phyloP scores from a whole-genome alignment of 2,113 vertebrate genomes.

The Candoia aspera region DNA sequence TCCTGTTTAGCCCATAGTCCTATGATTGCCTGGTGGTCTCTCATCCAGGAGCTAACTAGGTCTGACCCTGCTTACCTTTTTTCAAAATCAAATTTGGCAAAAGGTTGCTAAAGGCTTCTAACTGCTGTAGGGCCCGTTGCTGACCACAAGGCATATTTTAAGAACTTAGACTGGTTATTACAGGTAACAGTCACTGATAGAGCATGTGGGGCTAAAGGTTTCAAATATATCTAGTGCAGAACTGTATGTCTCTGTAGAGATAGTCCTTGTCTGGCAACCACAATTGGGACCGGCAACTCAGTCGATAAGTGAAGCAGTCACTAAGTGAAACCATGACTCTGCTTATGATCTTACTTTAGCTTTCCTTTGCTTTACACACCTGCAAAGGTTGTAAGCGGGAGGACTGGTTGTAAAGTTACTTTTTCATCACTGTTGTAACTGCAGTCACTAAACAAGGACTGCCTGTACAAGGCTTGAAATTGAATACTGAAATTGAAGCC shows the following conservation, averaged over 20 bases:
- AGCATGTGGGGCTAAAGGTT: rapidly evolving
- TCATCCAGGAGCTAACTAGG: too few relatives aligned
- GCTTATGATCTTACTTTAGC: background rate
- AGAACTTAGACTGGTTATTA: background rate
- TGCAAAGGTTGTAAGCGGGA: background rate
- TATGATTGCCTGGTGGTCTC: too few relatives aligned
- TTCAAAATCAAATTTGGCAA: too few relatives aligned
- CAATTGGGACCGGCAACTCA: background rate
- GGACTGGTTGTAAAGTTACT: background rate
- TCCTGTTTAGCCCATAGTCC: too few relatives aligned
- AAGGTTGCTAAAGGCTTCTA: too few relatives aligned
- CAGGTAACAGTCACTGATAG: background rate
- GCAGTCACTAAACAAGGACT: background rate
- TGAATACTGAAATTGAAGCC: background rate
- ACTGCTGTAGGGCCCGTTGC: background rate
- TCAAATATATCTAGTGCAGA: background rate
- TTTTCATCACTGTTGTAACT: background rate
- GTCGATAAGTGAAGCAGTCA: background rate
- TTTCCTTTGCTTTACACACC: background rate
- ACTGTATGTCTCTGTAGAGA: background rate
- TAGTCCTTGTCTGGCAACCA: background rate
- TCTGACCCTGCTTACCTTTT: too few relatives aligned
- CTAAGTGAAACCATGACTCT: background rate
- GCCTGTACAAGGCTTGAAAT: background rate
- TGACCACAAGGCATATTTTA: background rate